Percentiles rank a stretch among this genome's conserved stretches.
These are phyloP conservation scores for Dasypogon diadema DNA, from an alignment of 2,888 invertebrate genomes.

Conservation along the genomic window DNA sequence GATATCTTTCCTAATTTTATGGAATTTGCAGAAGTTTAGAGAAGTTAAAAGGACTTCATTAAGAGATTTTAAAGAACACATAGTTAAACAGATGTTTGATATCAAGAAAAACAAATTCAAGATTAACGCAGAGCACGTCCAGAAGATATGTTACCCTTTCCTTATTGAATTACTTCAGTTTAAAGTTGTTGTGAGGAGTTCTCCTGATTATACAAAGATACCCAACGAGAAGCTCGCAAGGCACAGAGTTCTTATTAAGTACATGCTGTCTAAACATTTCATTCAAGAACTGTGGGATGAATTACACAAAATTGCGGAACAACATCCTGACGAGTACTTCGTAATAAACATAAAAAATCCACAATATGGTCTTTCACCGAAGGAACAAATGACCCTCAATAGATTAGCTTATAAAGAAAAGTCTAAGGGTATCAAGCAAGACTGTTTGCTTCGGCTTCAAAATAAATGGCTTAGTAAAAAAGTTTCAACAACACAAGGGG, in stretches of 20 bases:
- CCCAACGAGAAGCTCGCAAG: slow-evolving; percentile 3
- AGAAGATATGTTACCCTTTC: slow-evolving; percentile 36
- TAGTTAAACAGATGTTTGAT: slow-evolving; percentile 5
- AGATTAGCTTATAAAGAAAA: neutral
- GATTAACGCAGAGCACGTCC: neutral
- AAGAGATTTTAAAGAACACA: neutral
- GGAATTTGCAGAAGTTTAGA: slow-evolving; percentile 3
- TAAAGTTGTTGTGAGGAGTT: neutral
- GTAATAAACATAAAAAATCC: slow-evolving; percentile 37
- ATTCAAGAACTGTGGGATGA: slow-evolving; percentile 8
- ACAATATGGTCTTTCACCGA: slow-evolving; percentile 2
- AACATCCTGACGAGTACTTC: neutral
- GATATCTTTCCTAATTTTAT: too few relatives aligned
- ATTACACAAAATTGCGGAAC: neutral
- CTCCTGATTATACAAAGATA: neutral
- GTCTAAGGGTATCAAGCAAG: neutral
- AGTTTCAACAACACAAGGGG: too few relatives aligned
- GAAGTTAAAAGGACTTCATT: neutral
- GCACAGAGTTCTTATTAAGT: slow-evolving; percentile 5
- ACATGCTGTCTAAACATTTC: slow-evolving; percentile 16
- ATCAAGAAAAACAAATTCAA: slow-evolving; percentile 27
- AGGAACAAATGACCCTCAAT: neutral
- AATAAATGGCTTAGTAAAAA: too few relatives aligned
- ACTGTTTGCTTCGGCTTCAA: too few relatives aligned
- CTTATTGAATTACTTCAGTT: neutral